phyloP scores from a whole-genome alignment of 1,140 invertebrate species.

The Battus philenor region DNA sequence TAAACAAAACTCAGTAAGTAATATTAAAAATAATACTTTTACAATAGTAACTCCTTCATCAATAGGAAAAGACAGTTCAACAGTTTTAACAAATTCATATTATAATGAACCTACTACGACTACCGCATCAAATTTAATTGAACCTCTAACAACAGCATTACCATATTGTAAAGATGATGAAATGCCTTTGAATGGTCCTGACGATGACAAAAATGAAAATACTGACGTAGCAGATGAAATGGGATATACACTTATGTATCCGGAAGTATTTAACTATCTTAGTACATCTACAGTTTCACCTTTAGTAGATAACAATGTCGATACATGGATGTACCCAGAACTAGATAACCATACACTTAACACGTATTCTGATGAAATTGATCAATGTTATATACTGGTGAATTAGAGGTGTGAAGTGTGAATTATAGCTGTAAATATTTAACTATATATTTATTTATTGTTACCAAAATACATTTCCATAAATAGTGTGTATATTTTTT shows the following conservation, averaged over 20 bases:
- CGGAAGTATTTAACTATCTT: conserved; percentile 2
- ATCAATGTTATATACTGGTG: conserved; percentile 13
- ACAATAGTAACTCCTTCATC: not conserved
- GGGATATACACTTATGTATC: conserved; percentile 6
- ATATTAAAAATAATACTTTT: not conserved
- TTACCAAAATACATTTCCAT: too few species aligned
- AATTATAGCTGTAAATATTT: too few species aligned
- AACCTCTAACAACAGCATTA: not conserved
- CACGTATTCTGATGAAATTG: conserved; percentile 12
- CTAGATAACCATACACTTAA: conserved; percentile 12
- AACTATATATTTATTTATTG: too few species aligned
- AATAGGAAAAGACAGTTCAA: not conserved
- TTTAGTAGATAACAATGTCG: not conserved
- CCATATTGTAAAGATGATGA: too few species aligned
- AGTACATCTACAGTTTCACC: conserved; percentile 7
- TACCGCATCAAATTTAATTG: not conserved
- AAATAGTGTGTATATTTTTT: too few species aligned
- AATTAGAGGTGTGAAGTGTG: too few species aligned
- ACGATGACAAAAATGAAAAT: too few species aligned
- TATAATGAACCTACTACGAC: too few species aligned
- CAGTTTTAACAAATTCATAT: too few species aligned
- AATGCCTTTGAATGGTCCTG: too few species aligned
- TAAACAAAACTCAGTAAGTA: too few species aligned
- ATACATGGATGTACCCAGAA: conserved; percentile 9
- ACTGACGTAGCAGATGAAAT: not conserved